Evolutionary conservation across 2,797 vertebrate genomes (phyloP), one percentile per base, ranked within the genome.

Genomic region (Sylvia borin): DNA sequence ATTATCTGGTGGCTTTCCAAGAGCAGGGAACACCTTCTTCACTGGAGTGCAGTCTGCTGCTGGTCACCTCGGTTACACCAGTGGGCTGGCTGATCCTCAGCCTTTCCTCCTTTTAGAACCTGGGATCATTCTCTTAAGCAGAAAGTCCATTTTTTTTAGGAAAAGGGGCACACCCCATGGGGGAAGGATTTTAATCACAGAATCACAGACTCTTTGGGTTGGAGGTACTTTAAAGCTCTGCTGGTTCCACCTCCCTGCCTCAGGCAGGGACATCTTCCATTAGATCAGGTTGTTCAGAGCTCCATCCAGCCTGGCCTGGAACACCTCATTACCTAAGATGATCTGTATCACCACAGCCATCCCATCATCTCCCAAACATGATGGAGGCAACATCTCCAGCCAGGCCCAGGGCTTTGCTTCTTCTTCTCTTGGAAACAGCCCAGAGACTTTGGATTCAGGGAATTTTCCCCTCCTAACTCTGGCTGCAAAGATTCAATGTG

Each of bases 41-140:
- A 1, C 26, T 3, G n/a, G 17, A 57, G 8, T 15, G 27, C 9
- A 9, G n/a, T 2, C 47, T 60, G 53, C 73, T 67, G 55, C 76
- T 1, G 1, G 19, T 55, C 78, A 60, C 45, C 61, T 45, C 4
- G 0, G 0, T n/a, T 4, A 15, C 74, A 21, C 20, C 92, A 7
- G 31, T 3, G 54, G 72, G 24, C 34, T 54, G 19, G 4, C 60
- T 67, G 27, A 4, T n/a, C 38, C 34, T 64, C 87, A 65, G 54
- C 43, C 18, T 74, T 43, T 25, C 79, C 51, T 87, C 15, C 50
- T 71, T 36, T 31, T 8, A 16, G 26, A 40, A 42, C 11, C 2
- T 2, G 0, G 3, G 21, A 11, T 43, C 9, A 4, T 53, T 65
- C 55, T n/a, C 61, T 53, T 55, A 29, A 66, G 48, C 10, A 32